Evolutionary conservation across 2,113 vertebrate species (phyloP), one percentile per base, ranked within the genome.

Genomic region (Pteropus alecto): DNA sequence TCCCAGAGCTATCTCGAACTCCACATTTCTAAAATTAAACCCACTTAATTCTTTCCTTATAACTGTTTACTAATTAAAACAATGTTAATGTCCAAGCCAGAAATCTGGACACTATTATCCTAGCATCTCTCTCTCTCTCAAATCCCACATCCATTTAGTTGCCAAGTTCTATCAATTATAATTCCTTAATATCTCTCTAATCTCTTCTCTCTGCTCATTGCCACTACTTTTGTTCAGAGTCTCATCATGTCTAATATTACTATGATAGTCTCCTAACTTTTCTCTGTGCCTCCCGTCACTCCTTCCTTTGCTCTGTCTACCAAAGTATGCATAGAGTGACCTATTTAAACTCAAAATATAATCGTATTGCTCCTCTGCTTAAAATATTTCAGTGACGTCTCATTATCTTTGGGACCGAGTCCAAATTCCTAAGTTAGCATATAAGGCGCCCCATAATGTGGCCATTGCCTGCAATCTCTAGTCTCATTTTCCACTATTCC

Each of bases 321-420:
- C 15, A 58, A 78, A 56, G 12, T 73, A 38, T 48, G 43, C 9
- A 51, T 46, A 61, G 43, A 58, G 18, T n/a, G 60, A 90, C 41
- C 46, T 95, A 65, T 60, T 43, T 87, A 87, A 94, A 93, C 46
- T 92, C 54, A 90, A 92, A 73, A 78, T 77, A 48, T 82, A 73
- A 93, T 54, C 87, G 4, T 95, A 24, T 51, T 83, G 38, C 28
- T 46, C 21, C 21, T 43, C 8, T 54, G 51, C n/a, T 95, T 93
- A 89, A 92, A 89, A 93, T 46, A 91, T 79, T 83, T 97, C 77
- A 68, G 51, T 78, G 81, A 74, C 41, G 38, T 6, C 8, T 73
- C 51, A 51, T 51, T 79, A 30, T 89, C 33, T 91, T 70, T 26
- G 14, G 26, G 51, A 92, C 65, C 63, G 77, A 92, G 38, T 82